phyloP scores from a whole-genome alignment of 2,797 vertebrate species.

The Falco novaeseelandiae region DNA sequence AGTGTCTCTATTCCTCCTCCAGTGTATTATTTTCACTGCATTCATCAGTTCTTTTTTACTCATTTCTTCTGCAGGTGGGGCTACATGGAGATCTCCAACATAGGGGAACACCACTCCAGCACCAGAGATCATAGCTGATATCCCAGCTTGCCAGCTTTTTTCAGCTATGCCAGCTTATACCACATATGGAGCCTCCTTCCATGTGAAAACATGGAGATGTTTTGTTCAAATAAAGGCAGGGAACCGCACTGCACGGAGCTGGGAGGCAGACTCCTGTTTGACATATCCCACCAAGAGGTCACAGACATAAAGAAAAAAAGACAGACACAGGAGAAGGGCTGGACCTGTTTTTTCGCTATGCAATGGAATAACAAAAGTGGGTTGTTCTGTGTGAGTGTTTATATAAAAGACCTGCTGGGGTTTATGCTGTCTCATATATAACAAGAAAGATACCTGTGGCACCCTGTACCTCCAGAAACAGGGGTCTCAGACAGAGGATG shows the following conservation, averaged over 20 bases:
- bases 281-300: rapidly evolving
- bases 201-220: neutral
- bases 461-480: neutral
- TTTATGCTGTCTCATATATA: neutral
- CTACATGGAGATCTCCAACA: neutral
- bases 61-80: neutral
- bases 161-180: neutral
- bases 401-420: neutral
- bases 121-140: neutral
- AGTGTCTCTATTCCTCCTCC: neutral
- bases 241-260: neutral
- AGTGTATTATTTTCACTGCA: neutral
- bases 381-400: neutral
- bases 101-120: neutral
- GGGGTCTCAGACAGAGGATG: neutral
- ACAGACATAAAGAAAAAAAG: neutral
- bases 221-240: neutral
- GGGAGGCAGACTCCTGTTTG: neutral
- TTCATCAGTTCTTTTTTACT: neutral
- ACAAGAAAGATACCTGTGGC: neutral
- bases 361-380: neutral
- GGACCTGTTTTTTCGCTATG: neutral
- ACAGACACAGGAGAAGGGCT: neutral
- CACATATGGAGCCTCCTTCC: neutral
- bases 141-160: neutral